Percentiles rank a stretch among this genome's conserved stretches.
Evolutionary conservation across 2,113 vertebrate species (phyloP).

Genomic region (Callopanchax toddi): DNA sequence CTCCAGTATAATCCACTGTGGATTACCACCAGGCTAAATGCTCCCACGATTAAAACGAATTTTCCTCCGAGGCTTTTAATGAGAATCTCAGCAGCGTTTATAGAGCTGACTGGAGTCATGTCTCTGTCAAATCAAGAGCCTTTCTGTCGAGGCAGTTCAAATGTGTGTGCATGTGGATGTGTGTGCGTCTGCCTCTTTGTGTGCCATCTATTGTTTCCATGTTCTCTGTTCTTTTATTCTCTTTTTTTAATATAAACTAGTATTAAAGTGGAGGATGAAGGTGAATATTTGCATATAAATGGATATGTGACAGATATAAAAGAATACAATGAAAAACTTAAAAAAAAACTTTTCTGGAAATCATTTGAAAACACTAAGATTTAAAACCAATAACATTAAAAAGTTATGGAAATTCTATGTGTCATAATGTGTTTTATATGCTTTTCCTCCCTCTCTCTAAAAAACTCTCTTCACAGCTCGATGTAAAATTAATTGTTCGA

Average conservation of each 20-base stretch:
- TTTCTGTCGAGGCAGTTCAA: slow-evolving; percentile 24
- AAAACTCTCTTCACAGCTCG: background rate
- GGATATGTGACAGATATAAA: background rate
- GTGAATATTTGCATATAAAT: background rate
- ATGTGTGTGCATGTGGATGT: slow-evolving; percentile 7
- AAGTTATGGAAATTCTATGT: background rate
- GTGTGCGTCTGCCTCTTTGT: background rate
- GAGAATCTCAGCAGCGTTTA: slow-evolving; percentile 63
- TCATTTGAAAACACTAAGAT: background rate
- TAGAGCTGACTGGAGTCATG: slow-evolving; percentile 21
- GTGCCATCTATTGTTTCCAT: slow-evolving; percentile 4
- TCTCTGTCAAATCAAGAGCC: slow-evolving; percentile 28
- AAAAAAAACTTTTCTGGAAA: background rate
- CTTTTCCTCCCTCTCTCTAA: background rate
- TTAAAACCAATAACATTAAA: background rate
- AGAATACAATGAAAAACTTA: background rate
- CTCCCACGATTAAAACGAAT: slow-evolving; percentile 68
- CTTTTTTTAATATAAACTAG: background rate
- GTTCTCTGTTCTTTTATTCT: background rate
- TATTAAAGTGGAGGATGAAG: background rate
- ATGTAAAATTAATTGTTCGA: background rate
- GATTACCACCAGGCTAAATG: slow-evolving; percentile 66
- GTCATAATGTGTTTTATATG: background rate
- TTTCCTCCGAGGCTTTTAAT: slow-evolving; percentile 69
- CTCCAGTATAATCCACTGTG: slow-evolving; percentile 51